Base-by-base conservation (phyloP, 2,113 vertebrate species). In the Phasianus colchicus region DNA sequence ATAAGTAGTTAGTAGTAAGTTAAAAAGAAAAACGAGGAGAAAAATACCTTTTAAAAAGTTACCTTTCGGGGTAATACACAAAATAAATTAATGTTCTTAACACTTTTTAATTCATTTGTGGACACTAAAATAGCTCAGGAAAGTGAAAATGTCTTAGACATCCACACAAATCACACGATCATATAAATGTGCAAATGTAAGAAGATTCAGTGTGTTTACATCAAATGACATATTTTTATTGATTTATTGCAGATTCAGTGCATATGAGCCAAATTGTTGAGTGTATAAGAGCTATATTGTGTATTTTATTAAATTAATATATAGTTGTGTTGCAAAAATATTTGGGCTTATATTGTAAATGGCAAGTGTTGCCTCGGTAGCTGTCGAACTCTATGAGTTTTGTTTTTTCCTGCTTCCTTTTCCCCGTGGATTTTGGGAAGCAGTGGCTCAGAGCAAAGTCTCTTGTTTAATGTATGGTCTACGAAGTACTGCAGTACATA, bases 301-400 rank as follows among this genome's bases (percentile, higher is more conserved):
- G 99, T 99, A 99, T 99, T 99, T 99, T 99, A 99, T 99, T 99
- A 99, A 99, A 99, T 99, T 99, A 99, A 99, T 99, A 99, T 99
- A 99, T 99, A 99, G 99, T 99, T 99, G 99, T 99, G 99, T 99
- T 99, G 99, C 99, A 99, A 99, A 99, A 99, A 99, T 99, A 99
- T 99, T 99, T 99, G 99, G 99, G 99, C 99, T 99, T 99, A 99
- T 99, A 99, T 99, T 99, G 99, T 99, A 99, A 99, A 99, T 99
- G 99, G 99, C 99, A 99, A 99, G 98, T 98, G 98, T 99, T 99
- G 99, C 99, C 99, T 99, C 98, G 55, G 99, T 99, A 99, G 99
- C 98, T 99, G 99, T 99, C 99, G 97, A 99, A 99, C 99, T 99
- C 99, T 99, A 99, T 99, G 99, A 99, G 99, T 99, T 99, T 98